Evolutionary conservation across 2,797 vertebrate species (phyloP).

Genomic region (Falco naumanni): DNA sequence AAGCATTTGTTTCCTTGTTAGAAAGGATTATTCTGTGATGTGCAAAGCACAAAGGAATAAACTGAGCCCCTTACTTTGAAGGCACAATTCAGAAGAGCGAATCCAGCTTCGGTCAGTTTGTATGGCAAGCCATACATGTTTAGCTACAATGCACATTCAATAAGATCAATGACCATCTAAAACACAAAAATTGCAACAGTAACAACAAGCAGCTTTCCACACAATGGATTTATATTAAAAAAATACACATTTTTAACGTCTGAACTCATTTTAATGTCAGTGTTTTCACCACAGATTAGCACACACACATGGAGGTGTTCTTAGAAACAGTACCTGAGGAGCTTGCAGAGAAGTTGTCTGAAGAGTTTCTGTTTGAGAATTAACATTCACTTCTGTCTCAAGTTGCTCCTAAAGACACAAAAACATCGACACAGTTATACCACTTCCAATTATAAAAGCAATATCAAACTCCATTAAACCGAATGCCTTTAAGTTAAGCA

Average conservation of each 20-base stretch:
- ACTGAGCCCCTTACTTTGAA: conserved; percentile 59
- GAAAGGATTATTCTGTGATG: conserved; percentile 38
- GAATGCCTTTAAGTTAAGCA: neutral
- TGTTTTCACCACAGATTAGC: neutral
- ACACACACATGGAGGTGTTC: neutral
- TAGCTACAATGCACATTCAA: conserved; percentile 68
- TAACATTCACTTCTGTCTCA: conserved; percentile 78
- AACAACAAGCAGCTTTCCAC: conserved; percentile 48
- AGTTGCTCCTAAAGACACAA: conserved; percentile 76
- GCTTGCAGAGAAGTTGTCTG: conserved; percentile 77
- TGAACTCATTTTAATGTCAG: neutral
- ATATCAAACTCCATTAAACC: neutral
- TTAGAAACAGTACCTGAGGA: conserved; percentile 80
- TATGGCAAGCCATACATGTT: conserved; percentile 63
- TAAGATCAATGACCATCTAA: conserved; percentile 64
- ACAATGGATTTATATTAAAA: conserved; percentile 7
- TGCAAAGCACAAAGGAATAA: conserved; percentile 63
- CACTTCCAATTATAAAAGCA: neutral
- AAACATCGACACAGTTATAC: neutral
- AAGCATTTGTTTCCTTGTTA: conserved; percentile 6
- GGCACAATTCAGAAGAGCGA: conserved; percentile 55
- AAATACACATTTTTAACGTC: neutral
- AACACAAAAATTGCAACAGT: conserved; percentile 55
- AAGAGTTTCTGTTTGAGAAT: conserved; percentile 77
- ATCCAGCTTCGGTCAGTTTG: conserved; percentile 60